A percentile compares a stretch with the other conserved stretches of the same genome.
Evolutionary conservation across 2,113 vertebrate species (phyloP).

Genomic region (Pogona vitticeps): DNA sequence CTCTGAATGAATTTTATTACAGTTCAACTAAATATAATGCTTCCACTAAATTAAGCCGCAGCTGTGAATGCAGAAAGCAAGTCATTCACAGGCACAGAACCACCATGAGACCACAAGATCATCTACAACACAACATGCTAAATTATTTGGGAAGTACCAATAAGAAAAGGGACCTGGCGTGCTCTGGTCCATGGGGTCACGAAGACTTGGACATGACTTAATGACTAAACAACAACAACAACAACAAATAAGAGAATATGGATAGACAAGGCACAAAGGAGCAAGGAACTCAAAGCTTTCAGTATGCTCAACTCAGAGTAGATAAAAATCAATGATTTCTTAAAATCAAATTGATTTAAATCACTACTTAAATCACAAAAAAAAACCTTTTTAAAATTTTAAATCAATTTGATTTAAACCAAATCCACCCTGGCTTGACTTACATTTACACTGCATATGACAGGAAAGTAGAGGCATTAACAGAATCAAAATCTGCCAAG

Average conservation of each 20-base stretch:
- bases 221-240: too few relatives aligned
- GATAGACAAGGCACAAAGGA: neutral
- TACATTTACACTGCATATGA: neutral
- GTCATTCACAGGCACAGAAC: neutral
- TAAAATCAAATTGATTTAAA: too few relatives aligned
- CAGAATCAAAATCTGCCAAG: neutral
- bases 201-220: too few relatives aligned
- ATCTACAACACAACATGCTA: neutral
- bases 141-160: too few relatives aligned
- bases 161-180: too few relatives aligned
- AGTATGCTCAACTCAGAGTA: too few relatives aligned
- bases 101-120: neutral
- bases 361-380: too few relatives aligned
- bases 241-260: fast-evolving
- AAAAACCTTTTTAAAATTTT: too few relatives aligned
- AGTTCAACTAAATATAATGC: fast-evolving
- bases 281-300: fast-evolving
- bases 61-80: neutral
- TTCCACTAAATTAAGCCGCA: neutral
- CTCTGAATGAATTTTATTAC: neutral
- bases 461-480: neutral
- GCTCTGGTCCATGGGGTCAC: too few relatives aligned
- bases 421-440: neutral
- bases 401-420: too few relatives aligned
- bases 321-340: too few relatives aligned